Percentiles rank a stretch among this genome's conserved stretches.
These are phyloP conservation scores for Sebastiscus albofasciatus DNA, from an alignment of 2,797 vertebrate genomes.

Conservation along the genomic window DNA sequence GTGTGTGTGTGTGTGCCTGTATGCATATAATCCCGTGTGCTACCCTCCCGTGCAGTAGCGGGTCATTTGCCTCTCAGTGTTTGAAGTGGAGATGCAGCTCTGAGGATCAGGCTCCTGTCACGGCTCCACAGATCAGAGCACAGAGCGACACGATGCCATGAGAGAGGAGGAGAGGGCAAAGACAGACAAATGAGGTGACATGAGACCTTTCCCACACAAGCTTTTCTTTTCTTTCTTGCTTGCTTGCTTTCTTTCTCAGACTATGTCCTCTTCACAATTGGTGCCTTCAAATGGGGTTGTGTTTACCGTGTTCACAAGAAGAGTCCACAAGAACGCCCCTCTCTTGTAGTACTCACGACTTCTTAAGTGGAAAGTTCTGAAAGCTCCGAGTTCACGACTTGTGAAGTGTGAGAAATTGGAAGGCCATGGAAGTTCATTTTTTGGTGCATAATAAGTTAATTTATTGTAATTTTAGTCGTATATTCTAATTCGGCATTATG, in stretches of 20 bases:
- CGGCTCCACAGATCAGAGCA: constrained; percentile 63
- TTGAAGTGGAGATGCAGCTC: constrained; percentile 67
- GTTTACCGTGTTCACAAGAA: too few relatives aligned
- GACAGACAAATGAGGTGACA: constrained; percentile 57
- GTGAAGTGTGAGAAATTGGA: too few relatives aligned
- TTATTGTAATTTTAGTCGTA: too few relatives aligned
- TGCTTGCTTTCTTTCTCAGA: not conserved
- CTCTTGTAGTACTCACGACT: not conserved
- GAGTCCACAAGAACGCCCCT: too few relatives aligned
- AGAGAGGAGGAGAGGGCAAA: constrained; percentile 55
- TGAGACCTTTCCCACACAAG: constrained; percentile 26
- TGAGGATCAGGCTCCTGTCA: constrained; percentile 59
- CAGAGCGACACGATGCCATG: constrained; percentile 34
- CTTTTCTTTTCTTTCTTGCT: not conserved
- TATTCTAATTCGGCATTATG: too few relatives aligned
- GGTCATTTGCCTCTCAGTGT: constrained; percentile 63
- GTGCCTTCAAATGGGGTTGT: too few relatives aligned
- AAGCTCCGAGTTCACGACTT: accelerated
- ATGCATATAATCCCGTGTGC: constrained; percentile 34
- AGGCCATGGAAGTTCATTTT: too few relatives aligned
- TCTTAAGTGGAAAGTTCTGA: accelerated
- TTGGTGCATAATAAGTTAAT: too few relatives aligned
- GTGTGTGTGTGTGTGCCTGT: not conserved
- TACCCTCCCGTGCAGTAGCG: constrained; percentile 12
- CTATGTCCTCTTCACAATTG: not conserved